Conservation (phyloP, 1,140 invertebrate species). For the Pachyrhynchus sulphureomaculatus region DNA sequence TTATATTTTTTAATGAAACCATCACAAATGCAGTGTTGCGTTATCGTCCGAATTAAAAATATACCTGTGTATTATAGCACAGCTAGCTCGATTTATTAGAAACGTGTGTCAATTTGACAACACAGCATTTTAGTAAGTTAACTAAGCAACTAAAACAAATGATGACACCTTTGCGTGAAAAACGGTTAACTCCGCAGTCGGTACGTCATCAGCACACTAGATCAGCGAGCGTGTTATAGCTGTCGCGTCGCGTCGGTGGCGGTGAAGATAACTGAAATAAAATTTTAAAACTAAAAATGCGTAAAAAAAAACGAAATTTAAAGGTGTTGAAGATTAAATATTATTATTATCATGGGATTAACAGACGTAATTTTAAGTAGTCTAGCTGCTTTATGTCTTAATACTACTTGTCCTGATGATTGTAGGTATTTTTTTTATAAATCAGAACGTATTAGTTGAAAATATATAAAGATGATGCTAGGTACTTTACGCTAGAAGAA, state of each 20-base stretch:
- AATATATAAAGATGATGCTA: too few relatives aligned
- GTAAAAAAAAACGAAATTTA: background rate
- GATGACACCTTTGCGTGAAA: background rate
- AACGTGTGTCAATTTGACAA: background rate
- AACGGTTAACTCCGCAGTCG: background rate
- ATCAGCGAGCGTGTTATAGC: background rate
- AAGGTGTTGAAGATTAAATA: background rate
- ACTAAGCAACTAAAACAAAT: background rate
- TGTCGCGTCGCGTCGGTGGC: background rate
- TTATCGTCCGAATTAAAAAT: too few relatives aligned
- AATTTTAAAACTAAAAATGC: background rate
- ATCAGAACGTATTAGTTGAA: too few relatives aligned
- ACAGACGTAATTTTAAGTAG: slow-evolving; percentile 30
- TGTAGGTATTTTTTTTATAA: background rate
- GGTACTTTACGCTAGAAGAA: too few relatives aligned
- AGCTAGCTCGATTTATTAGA: too few relatives aligned
- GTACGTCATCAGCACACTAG: background rate
- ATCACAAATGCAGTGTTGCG: too few relatives aligned
- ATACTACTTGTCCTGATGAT: slow-evolving; percentile 28
- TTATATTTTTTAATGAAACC: too few relatives aligned
- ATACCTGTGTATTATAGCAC: too few relatives aligned
- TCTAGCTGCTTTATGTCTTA: slow-evolving; percentile 33
- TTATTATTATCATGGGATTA: slow-evolving; percentile 24
- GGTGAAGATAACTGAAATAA: background rate
- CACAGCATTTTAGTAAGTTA: background rate